A percentile compares a stretch with the other conserved stretches of the same genome.
Conservation (phyloP, 2,888 invertebrate genomes). For the Hyppa rectilinea region DNA sequence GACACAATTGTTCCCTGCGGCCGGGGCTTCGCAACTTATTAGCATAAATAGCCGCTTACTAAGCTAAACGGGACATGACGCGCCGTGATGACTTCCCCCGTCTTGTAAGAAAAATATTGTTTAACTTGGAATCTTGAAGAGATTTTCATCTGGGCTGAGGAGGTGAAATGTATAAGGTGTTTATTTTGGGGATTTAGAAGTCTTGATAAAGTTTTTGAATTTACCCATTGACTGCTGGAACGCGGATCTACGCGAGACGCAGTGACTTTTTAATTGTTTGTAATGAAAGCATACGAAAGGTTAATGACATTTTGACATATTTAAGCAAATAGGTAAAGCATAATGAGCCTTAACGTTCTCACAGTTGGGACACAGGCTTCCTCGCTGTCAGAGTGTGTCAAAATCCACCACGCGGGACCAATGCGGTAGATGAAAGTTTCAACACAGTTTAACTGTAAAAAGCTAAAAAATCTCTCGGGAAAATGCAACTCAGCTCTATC, state of each 20-base stretch:
- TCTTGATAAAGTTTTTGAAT: slow-evolving; percentile 1
- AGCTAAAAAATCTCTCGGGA: neutral
- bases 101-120: slow-evolving; percentile 62
- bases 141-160: slow-evolving; percentile 33
- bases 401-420: too few species aligned
- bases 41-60: slow-evolving; percentile 84
- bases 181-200: slow-evolving; percentile 25
- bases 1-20: slow-evolving; percentile 78
- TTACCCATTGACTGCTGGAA: too few species aligned
- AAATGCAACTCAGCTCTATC: slow-evolving; percentile 15
- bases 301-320: too few species aligned
- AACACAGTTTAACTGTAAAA: neutral
- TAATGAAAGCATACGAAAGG: too few species aligned
- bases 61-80: slow-evolving; percentile 77
- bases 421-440: neutral
- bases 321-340: neutral
- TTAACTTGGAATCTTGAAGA: slow-evolving; percentile 52
- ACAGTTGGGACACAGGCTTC: too few species aligned
- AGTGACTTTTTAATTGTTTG: too few species aligned
- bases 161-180: slow-evolving; percentile 29
- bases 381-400: too few species aligned
- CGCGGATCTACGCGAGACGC: too few species aligned
- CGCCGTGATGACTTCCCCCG: slow-evolving; percentile 60
- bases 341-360: too few species aligned
- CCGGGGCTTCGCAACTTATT: slow-evolving; percentile 74